Conservation (phyloP, 1,140 invertebrate genomes). For the Drosophila pandora region DNA sequence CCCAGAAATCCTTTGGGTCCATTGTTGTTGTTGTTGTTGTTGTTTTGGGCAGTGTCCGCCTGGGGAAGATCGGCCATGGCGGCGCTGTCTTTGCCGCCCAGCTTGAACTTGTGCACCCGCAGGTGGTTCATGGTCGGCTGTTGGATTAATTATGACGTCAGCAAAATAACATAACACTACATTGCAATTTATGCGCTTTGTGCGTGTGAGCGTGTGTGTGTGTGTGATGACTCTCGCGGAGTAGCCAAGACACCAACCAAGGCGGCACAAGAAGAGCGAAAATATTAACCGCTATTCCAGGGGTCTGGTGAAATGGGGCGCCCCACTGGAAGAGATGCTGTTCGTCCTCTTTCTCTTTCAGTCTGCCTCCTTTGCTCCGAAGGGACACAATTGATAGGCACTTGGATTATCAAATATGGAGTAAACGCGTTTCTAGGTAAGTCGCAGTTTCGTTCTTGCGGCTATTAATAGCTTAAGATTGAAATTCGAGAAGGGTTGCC, state of each 20-base stretch:
- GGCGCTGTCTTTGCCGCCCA: constrained; percentile 62
- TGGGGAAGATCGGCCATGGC: constrained; percentile 48
- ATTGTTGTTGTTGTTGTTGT: constrained; percentile 39
- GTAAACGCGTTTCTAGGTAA: neutral
- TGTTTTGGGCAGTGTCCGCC: constrained; percentile 17
- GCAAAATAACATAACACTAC: neutral
- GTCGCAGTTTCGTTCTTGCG: neutral
- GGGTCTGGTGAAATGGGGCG: neutral
- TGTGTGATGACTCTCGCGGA: neutral
- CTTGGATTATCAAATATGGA: no score
- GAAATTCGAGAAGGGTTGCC: neutral
- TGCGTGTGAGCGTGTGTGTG: neutral
- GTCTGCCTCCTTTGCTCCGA: no score
- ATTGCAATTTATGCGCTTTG: constrained; percentile 21
- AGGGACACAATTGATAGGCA: neutral
- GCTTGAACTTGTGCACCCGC: constrained; percentile 76
- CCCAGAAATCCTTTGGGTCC: constrained; percentile 63
- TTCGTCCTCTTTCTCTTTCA: neutral
- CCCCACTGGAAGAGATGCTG: neutral
- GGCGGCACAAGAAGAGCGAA: constrained; percentile 10
- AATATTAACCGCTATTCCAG: constrained; percentile 2
- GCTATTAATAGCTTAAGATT: neutral
- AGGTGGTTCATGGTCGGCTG: constrained; percentile 75
- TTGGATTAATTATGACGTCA: constrained; percentile 14
- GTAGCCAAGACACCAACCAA: constrained; percentile 2